phyloP scores from a whole-genome alignment of 2,113 vertebrate species.

The Heterotilapia buettikoferi region DNA sequence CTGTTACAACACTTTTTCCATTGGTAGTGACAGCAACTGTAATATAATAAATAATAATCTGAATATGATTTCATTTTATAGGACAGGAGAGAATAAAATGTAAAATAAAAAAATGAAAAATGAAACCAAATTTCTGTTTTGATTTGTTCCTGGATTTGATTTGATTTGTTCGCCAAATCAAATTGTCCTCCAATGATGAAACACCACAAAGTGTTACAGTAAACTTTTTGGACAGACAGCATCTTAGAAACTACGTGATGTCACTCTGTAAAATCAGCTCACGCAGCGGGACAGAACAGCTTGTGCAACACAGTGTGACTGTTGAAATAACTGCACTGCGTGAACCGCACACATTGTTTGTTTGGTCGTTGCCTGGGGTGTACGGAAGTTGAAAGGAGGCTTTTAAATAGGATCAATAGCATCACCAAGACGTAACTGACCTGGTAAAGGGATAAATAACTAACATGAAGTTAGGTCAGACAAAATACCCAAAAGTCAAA shows the following conservation, averaged over 20 bases:
- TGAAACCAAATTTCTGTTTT: no score
- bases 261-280: conserved; percentile 12
- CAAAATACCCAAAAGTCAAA: not conserved
- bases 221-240: not conserved
- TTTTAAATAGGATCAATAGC: not conserved
- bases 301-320: conserved; percentile 5
- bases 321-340: not conserved
- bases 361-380: not conserved
- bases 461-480: not conserved
- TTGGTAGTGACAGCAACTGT: not conserved
- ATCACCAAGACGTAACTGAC: not conserved
- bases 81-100: not conserved
- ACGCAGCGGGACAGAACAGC: not conserved
- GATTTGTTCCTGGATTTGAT: not conserved
- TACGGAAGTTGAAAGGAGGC: not conserved
- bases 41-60: not conserved
- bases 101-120: not conserved
- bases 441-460: not conserved
- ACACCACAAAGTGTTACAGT: not conserved
- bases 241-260: conserved; percentile 10
- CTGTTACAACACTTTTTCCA: not conserved
- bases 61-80: not conserved
- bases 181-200: conserved; percentile 5
- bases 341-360: not conserved
- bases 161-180: not conserved